phyloP scores from a whole-genome alignment of 2,113 vertebrate genomes.

The Phocoena sinus region DNA sequence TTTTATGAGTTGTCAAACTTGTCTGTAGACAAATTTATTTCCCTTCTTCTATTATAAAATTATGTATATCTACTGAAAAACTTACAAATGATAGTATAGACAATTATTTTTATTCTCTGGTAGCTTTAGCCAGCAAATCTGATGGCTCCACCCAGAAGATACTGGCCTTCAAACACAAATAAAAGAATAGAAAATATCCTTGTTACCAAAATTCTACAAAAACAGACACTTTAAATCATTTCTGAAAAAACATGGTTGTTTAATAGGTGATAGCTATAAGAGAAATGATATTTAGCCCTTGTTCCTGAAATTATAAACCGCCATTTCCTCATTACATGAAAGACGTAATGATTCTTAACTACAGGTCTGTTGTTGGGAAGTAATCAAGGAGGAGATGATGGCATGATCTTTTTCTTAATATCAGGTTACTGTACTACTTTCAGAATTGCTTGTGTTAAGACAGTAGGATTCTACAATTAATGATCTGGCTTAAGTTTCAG shows the following conservation, averaged over 20 bases:
- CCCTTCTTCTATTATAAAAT: neutral
- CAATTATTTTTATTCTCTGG: neutral
- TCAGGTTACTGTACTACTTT: neutral
- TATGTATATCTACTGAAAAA: neutral
- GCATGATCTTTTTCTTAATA: neutral
- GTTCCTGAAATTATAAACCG: neutral
- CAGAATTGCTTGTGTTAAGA: neutral
- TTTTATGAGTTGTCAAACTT: conserved; percentile 20
- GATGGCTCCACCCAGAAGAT: neutral
- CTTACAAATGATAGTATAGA: neutral
- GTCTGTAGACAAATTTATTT: neutral
- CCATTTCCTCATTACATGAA: neutral
- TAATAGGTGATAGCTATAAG: neutral
- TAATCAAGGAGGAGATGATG: neutral
- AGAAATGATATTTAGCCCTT: neutral
- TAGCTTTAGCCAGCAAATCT: neutral
- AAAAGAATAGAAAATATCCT: neutral
- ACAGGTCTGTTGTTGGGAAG: neutral
- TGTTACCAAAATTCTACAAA: neutral
- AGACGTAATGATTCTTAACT: neutral
- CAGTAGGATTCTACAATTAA: neutral
- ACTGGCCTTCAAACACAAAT: neutral
- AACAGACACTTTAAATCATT: neutral
- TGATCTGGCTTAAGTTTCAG: neutral
- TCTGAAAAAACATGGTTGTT: neutral